phyloP scores from a whole-genome alignment of 1,140 invertebrate genomes.

The Drosophila tropicalis region DNA sequence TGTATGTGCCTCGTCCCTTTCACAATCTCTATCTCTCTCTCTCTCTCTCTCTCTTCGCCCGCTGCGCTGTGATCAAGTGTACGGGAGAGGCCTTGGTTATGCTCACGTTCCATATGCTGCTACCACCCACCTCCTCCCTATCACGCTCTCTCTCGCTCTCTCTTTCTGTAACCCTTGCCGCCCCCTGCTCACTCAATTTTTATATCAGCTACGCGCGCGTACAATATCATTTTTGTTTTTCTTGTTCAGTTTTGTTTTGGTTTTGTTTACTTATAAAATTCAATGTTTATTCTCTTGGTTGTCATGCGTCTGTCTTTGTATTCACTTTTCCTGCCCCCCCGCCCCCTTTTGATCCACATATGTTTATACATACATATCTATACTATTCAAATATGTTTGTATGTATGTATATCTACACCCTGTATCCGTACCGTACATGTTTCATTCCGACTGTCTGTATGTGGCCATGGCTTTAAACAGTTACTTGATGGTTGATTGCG shows the following conservation, averaged over 20 bases:
- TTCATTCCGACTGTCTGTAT: too few relatives aligned
- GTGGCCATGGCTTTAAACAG: too few relatives aligned
- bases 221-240: slow-evolving; percentile 53
- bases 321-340: background rate
- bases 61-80: background rate
- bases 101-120: background rate
- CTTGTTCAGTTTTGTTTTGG: slow-evolving; percentile 6
- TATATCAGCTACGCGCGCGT: slow-evolving; percentile 58
- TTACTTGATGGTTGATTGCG: too few relatives aligned
- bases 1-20: background rate
- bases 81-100: background rate
- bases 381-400: slow-evolving; percentile 19
- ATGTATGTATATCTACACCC: slow-evolving; percentile 1
- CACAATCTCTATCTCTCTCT: background rate
- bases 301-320: slow-evolving; percentile 38
- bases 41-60: background rate
- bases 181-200: slow-evolving; percentile 16
- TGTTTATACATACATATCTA: background rate
- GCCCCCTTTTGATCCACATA: background rate
- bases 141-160: background rate
- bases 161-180: too few relatives aligned
- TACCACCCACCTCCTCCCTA: background rate
- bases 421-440: too few relatives aligned
- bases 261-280: slow-evolving; percentile 62
- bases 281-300: slow-evolving; percentile 61